phyloP scores from a whole-genome alignment of 1,140 invertebrate species.

The Popillia japonica region DNA sequence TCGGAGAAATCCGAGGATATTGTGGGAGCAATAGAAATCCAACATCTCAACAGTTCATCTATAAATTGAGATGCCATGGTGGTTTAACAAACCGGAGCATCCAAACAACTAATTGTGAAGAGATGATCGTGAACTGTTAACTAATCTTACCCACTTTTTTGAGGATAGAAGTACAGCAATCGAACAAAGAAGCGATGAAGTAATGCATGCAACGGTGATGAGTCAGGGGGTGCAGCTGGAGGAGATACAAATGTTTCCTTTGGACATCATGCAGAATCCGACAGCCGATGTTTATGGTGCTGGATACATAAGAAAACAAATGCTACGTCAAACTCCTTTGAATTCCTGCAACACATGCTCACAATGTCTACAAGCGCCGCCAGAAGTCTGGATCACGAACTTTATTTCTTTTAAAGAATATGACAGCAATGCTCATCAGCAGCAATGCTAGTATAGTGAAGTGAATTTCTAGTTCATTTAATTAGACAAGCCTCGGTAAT shows the following conservation, averaged over 20 bases:
- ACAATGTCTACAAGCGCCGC: not conserved
- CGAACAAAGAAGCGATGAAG: not conserved
- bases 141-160: not conserved
- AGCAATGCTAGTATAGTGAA: not conserved
- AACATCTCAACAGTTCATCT: not conserved
- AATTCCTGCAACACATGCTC: not conserved
- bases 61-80: not conserved
- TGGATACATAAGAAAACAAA: not conserved
- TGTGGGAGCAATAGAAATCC: not conserved
- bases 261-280: not conserved
- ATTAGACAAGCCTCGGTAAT: no score
- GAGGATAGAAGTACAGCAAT: no score
- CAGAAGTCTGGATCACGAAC: not conserved
- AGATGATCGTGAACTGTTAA: slow-evolving; percentile 5
- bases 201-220: not conserved
- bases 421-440: not conserved
- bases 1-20: not conserved
- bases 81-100: not conserved
- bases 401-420: slow-evolving; percentile 13
- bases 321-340: not conserved
- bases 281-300: not conserved
- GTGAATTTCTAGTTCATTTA: not conserved
- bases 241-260: not conserved
- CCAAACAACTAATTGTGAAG: not conserved
- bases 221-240: not conserved